Percentiles rank a stretch among this genome's conserved stretches.
Conservation (phyloP, 2,888 invertebrate genomes). For the Arctia plantaginis region DNA sequence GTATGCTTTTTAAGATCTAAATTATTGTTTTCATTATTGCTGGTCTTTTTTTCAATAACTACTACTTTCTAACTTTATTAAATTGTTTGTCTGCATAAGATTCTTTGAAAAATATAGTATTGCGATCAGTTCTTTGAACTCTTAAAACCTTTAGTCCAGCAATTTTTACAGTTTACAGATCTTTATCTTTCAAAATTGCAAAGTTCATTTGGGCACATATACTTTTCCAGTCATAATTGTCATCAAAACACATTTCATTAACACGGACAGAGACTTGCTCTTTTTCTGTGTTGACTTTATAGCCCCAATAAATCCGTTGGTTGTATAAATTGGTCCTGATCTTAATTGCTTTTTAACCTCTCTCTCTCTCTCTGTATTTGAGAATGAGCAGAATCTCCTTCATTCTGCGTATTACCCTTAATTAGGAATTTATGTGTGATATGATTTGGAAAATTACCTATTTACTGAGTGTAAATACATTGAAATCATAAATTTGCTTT, state of each 20-base stretch:
- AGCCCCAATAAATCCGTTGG: slow-evolving; percentile 32
- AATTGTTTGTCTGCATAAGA: slow-evolving; percentile 18
- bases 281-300: slow-evolving; percentile 33
- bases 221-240: slow-evolving; percentile 39
- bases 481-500: background rate
- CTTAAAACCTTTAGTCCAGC: slow-evolving; percentile 25
- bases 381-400: slow-evolving; percentile 38
- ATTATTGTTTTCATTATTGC: slow-evolving; percentile 12
- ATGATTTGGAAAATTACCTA: slow-evolving; percentile 16
- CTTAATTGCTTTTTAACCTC: slow-evolving; percentile 32
- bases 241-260: slow-evolving; percentile 36
- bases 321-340: slow-evolving; percentile 32
- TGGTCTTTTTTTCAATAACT: slow-evolving; percentile 18
- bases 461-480: slow-evolving; percentile 18
- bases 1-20: slow-evolving; percentile 12
- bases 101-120: slow-evolving; percentile 19
- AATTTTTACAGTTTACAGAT: slow-evolving; percentile 35
- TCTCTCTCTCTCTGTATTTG: slow-evolving; percentile 36
- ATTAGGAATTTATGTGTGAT: slow-evolving; percentile 23
- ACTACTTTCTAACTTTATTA: slow-evolving; percentile 20
- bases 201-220: slow-evolving; percentile 38
- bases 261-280: slow-evolving; percentile 30
- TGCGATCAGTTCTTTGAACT: slow-evolving; percentile 24
- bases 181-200: slow-evolving; percentile 36
- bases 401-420: slow-evolving; percentile 37